Conservation (phyloP, 2,113 vertebrate genomes). For the Colossoma macropomum region DNA sequence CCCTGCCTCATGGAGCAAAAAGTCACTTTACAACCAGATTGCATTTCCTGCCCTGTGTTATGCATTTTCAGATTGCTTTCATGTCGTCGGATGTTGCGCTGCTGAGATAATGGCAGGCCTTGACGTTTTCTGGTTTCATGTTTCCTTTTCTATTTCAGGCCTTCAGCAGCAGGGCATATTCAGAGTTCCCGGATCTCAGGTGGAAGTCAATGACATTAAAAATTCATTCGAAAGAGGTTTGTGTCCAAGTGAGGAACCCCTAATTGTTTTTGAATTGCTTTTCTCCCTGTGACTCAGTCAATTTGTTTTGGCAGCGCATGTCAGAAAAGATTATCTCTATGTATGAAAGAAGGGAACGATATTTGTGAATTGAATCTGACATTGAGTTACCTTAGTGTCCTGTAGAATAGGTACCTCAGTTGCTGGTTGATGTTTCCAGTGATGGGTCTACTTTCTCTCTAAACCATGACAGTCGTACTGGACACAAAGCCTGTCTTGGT, state of each 20-base stretch:
- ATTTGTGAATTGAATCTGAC: constrained; percentile 10
- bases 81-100: constrained; percentile 35
- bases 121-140: constrained; percentile 27
- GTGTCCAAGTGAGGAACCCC: constrained; percentile 58
- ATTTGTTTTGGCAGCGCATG: constrained; percentile 19
- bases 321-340: constrained; percentile 11
- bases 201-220: constrained; percentile 99
- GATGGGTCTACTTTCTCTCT: background rate
- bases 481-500: background rate
- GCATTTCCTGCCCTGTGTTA: constrained; percentile 69
- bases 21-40: constrained; percentile 67
- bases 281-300: constrained; percentile 36
- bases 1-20: constrained; percentile 55
- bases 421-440: constrained; percentile 2
- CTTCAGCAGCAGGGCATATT: constrained; percentile 98
- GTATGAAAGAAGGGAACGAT: background rate
- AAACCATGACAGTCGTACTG: background rate
- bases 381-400: background rate
- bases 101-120: constrained; percentile 50
- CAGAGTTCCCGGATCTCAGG: constrained; percentile 95
- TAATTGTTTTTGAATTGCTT: constrained; percentile 69
- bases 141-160: constrained; percentile 76
- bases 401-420: constrained; percentile 6
- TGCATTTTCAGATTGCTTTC: constrained; percentile 62
- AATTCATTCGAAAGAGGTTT: constrained; percentile 98